Evolutionary conservation across 2,113 vertebrate genomes (phyloP).

Genomic region (Meleagris gallopavo): DNA sequence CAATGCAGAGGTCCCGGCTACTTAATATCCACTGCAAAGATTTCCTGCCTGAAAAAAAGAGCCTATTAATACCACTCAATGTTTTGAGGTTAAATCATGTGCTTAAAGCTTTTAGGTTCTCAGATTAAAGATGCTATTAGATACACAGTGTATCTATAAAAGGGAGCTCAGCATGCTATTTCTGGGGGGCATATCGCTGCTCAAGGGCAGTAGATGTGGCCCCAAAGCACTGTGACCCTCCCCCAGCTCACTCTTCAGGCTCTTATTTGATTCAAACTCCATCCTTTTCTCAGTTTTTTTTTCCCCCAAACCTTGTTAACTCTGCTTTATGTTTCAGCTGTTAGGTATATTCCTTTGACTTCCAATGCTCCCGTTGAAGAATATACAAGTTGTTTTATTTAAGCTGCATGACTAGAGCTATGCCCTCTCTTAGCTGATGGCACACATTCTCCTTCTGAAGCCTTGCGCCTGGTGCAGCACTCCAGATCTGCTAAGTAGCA

Average conservation of each 20-base stretch:
- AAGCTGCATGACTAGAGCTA: not conserved
- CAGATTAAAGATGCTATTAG: not conserved
- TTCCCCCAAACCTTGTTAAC: not conserved
- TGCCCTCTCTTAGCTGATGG: not conserved
- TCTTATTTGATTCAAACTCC: not conserved
- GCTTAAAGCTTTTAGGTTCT: not conserved
- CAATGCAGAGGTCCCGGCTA: not conserved
- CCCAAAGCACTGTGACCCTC: not conserved
- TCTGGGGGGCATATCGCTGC: not conserved
- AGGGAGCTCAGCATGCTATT: not conserved
- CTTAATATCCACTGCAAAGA: not conserved
- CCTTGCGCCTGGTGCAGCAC: not conserved
- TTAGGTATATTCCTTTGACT: slow-evolving; percentile 16
- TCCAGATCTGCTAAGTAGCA: not conserved
- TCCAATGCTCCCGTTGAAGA: slow-evolving; percentile 26
- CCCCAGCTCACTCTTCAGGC: not conserved
- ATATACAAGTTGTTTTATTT: not conserved
- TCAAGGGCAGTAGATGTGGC: not conserved
- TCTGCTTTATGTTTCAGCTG: not conserved
- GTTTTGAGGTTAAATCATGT: slow-evolving; percentile 29
- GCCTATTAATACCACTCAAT: not conserved
- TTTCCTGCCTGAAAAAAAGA: not conserved
- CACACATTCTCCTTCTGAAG: not conserved
- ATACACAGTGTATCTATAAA: not conserved
- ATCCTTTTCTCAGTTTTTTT: not conserved